Evolutionary conservation across 2,113 vertebrate species (phyloP), one percentile per base, ranked within the genome.

Genomic region (Notothenia rossii): DNA sequence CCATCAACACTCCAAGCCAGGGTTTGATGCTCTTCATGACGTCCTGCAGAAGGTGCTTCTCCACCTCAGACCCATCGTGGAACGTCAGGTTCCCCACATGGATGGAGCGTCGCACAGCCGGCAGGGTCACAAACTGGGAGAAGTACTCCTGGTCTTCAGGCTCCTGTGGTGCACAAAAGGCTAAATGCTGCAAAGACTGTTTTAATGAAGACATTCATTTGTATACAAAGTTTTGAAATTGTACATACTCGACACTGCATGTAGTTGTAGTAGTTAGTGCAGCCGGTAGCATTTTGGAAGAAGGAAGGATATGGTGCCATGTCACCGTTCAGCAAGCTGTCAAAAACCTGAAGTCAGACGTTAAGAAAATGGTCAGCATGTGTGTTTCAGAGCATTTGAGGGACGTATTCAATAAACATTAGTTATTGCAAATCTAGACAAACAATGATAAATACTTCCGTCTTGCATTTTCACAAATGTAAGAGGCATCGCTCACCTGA

Each of bases 31-130:
- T 96, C 91, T 97, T 94, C 90, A 96, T 92, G 20, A 89, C 88
- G 68, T 97, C 96, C 93, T 96, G 92, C 82, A 94, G 36, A 81
- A 96, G 93, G 89, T 97, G 90, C 73, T 96, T 95, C 86, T 96
- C 95, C 89, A 96, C 96, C 81, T 86, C 58, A 1, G 93, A 82
- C 40, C 96, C 92, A 0, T 95, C 92, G 20, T 95, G 89, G 69
- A 96, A 98, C 1, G 92, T 95, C 73, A 63, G 84, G 88, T 97
- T 98, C 76, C 97, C 97, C 77, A 97, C 96, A 0, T 96, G 96
- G 88, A 95, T 96, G 69, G 95, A 93, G n/a, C 83, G 92, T 74
- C 96, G 94, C 80, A 95, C 94, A 60, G 79, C 86, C 2, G 96
- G 65, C 14, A 96, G 89, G 3, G 95, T 96, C 74, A 96, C 94